Conservation (phyloP, 2,888 invertebrate genomes). For the Ennomos erosarius region DNA sequence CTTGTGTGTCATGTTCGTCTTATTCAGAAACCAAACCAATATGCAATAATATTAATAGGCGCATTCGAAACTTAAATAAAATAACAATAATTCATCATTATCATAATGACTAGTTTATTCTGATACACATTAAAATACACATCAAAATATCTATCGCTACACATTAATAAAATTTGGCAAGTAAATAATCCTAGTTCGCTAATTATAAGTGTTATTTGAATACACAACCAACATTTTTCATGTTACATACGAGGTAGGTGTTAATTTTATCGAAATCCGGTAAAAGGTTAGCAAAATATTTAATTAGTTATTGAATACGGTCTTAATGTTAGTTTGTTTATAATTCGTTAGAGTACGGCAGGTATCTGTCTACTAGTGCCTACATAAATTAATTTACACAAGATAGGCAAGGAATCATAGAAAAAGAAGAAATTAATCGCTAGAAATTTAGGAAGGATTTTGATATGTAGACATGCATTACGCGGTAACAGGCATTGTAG, state of each 20-base stretch:
- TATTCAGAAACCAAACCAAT: too few relatives aligned
- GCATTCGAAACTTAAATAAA: conserved; percentile 12
- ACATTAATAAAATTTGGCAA: conserved; percentile 73
- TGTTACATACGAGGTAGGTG: conserved; percentile 45
- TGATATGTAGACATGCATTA: too few relatives aligned
- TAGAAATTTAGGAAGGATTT: too few relatives aligned
- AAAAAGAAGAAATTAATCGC: too few relatives aligned
- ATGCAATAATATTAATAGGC: background rate
- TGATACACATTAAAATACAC: conserved; percentile 73
- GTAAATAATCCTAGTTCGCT: conserved; percentile 46
- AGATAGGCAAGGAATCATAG: too few relatives aligned
- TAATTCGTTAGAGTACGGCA: conserved; percentile 9
- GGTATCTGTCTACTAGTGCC: too few relatives aligned
- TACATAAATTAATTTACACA: too few relatives aligned
- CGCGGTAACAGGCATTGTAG: too few relatives aligned
- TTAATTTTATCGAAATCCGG: conserved; percentile 8
- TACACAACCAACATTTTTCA: conserved; percentile 52
- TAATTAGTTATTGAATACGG: background rate
- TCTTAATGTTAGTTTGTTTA: conserved; percentile 3
- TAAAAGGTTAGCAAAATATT: conserved; percentile 27
- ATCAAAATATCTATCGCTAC: conserved; percentile 62
- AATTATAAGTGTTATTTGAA: conserved; percentile 47
- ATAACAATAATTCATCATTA: conserved; percentile 5
- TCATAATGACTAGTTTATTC: conserved; percentile 76
- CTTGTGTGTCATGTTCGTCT: too few relatives aligned